These are phyloP conservation scores for Tigriopus japonicus DNA, from an alignment of 1,140 invertebrate genomes.

Conservation along the genomic window DNA sequence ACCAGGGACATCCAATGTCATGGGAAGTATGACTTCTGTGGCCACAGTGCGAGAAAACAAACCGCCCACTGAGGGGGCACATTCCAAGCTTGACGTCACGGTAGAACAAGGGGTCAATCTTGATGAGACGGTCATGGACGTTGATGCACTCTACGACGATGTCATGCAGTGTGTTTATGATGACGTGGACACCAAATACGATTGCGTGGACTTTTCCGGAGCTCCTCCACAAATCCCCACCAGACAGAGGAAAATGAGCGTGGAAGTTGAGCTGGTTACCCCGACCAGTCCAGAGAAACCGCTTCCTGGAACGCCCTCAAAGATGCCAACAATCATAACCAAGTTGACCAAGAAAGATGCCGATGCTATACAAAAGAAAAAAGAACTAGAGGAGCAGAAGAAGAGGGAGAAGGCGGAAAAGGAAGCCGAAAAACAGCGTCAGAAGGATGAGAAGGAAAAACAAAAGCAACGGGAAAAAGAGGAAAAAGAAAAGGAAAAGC, in stretches of 20 bases:
- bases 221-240: not conserved
- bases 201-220: not conserved
- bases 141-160: not conserved
- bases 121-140: not conserved
- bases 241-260: not conserved
- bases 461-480: not conserved
- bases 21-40: not conserved
- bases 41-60: not conserved
- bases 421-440: not conserved
- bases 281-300: not conserved
- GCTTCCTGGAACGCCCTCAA: constrained; percentile 5
- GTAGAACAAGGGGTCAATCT: not conserved
- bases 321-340: not conserved
- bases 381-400: too few species aligned
- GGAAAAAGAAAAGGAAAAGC: not conserved
- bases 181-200: constrained; percentile 3
- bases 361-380: too few species aligned
- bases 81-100: not conserved
- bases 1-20: not conserved
- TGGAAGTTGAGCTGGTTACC: not conserved
- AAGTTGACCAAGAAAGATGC: not conserved
- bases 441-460: not conserved
- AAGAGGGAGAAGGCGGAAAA: not conserved
- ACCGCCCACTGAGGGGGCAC: not conserved
- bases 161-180: constrained; percentile 9